Evolutionary conservation across 2,797 vertebrate species (phyloP), one percentile per base, ranked within the genome.

Genomic region (Sarcoramphus papa): DNA sequence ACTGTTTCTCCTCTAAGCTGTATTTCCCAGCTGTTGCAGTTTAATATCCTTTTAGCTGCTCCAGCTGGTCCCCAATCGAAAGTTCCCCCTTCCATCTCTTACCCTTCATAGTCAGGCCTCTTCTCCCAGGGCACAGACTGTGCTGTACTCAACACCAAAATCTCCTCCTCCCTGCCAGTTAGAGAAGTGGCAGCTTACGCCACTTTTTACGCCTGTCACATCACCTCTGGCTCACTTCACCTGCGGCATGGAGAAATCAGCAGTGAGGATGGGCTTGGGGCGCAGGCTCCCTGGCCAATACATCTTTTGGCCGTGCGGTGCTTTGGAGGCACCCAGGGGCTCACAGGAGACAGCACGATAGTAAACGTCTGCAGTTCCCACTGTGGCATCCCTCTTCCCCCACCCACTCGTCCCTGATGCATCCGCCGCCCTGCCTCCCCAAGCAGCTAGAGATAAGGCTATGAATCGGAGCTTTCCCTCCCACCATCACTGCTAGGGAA

Each of bases 281-380:
- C 50, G 35, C 17, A 33, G 7, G 23, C n/a, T 80, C 68, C 59
- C 45, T 25, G 33, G 8, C 25, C 21, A 18, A n/a, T 16, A 48
- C 12, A 4, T 21, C 19, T 57, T 63, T 40, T 20, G 33, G 37
- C 37, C 0, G 0, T 48, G 53, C 0, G 1, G 65, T 24, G 22
- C 74, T 89, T 63, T 41, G 45, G 48, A 45, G 57, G 54, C 25
- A 65, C 40, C 12, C 47, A 14, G 80, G 45, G n/a, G 35, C 35
- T 68, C 65, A 24, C 28, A 56, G 50, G 28, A 65, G 48, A 11
- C 50, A 41, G 50, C 17, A 22, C 0, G 1, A 63, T 9, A 22
- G 0, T 5, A 68, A 78, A 90, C 0, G 0, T 18, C 63, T 20
- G 50, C 0, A 4, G 31, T 73, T 81, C 23, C 25, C 53, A 11